A percentile compares a stretch with the other conserved stretches of the same genome.
phyloP scores from a whole-genome alignment of 2,888 invertebrate species.

The Athetis lepigone region DNA sequence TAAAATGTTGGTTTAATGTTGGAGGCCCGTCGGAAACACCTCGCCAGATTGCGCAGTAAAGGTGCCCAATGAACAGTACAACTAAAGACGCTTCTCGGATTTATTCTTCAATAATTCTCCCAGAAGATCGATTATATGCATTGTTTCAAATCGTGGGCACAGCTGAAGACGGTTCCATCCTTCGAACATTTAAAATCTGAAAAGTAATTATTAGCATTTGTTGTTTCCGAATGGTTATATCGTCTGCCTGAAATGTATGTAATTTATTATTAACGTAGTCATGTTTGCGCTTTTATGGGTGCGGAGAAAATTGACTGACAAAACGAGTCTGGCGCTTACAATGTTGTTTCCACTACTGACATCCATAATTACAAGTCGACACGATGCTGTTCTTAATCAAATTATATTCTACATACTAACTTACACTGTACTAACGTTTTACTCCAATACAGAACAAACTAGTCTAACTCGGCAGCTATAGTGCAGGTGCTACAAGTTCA shows the following conservation, averaged over 20 bases:
- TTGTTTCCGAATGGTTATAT: conserved; percentile 79
- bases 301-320: conserved; percentile 79
- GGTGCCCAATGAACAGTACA: conserved; percentile 53
- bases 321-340: conserved; percentile 74
- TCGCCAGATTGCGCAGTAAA: conserved; percentile 59
- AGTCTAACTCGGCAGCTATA: conserved; percentile 21
- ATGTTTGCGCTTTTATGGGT: conserved; percentile 80
- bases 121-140: conserved; percentile 73
- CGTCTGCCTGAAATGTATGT: conserved; percentile 76
- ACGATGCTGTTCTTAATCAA: conserved; percentile 57
- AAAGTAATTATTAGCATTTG: conserved; percentile 81
- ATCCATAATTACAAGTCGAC: conserved; percentile 70
- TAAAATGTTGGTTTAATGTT: conserved; percentile 64
- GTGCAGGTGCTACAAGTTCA: conserved; percentile 43
- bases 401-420: conserved; percentile 54
- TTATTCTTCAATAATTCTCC: conserved; percentile 76
- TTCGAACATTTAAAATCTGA: conserved; percentile 73
- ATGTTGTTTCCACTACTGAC: conserved; percentile 71
- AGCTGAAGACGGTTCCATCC: conserved; percentile 64
- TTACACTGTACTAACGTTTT: conserved; percentile 7
- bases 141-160: conserved; percentile 67
- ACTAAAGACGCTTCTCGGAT: conserved; percentile 64
- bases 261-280: conserved; percentile 84
- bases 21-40: conserved; percentile 40
- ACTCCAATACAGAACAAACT: conserved; percentile 20